These are phyloP conservation scores for Tubiluchus corallicola DNA, from an alignment of 2,888 invertebrate species.

Conservation along the genomic window DNA sequence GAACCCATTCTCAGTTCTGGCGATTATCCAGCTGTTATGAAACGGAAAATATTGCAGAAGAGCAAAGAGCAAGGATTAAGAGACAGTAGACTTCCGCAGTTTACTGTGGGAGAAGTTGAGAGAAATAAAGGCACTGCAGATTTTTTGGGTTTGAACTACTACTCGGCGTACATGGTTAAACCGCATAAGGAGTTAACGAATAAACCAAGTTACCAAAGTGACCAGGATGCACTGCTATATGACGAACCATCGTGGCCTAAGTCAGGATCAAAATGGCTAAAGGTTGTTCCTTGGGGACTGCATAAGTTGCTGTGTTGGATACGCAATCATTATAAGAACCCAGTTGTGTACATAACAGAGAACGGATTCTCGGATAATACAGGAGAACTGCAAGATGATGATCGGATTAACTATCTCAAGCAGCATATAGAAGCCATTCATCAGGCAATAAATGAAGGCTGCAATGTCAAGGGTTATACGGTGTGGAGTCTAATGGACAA, in stretches of 20 bases:
- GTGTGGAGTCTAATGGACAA: constrained; percentile 63
- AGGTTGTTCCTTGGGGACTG: constrained; percentile 37
- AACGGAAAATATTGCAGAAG: too few relatives aligned
- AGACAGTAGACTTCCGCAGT: constrained; percentile 21
- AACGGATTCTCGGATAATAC: constrained; percentile 13
- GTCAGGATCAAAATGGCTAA: too few relatives aligned
- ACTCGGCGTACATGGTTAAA: constrained; percentile 32
- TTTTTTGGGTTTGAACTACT: constrained; percentile 54
- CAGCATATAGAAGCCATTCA: constrained; percentile 5
- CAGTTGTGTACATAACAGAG: constrained; percentile 38
- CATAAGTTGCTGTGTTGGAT: constrained; percentile 39
- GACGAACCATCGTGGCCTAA: too few relatives aligned
- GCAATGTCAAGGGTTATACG: constrained; percentile 40
- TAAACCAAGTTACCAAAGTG: too few relatives aligned
- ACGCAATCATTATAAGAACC: constrained; percentile 38
- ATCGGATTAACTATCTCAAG: constrained; percentile 9
- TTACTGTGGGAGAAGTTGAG: constrained; percentile 21
- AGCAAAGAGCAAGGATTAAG: constrained; percentile 17
- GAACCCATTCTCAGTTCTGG: too few relatives aligned
- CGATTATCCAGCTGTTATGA: too few relatives aligned
- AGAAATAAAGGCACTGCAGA: constrained; percentile 38
- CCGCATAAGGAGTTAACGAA: constrained; percentile 1
- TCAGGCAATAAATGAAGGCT: constrained; percentile 19
- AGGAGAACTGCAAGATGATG: constrained; percentile 9
- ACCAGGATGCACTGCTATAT: too few relatives aligned